Evolutionary conservation across 2,113 vertebrate species (phyloP), one percentile per base, ranked within the genome.

Genomic region (Myocastor coypus): DNA sequence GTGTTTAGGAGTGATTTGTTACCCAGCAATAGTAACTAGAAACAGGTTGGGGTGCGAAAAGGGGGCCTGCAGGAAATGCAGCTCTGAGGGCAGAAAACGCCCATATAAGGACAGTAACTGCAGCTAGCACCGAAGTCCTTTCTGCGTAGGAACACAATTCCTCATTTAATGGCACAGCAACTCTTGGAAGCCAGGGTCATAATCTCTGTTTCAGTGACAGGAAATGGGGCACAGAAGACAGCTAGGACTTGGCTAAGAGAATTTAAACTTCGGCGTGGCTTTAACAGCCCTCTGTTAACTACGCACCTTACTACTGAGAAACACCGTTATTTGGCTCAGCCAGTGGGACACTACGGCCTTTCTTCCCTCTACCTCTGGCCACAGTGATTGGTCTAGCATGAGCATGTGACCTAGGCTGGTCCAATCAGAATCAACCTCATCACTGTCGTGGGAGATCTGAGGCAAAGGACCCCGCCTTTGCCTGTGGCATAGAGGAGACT

Each of bases 351-450:
- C 34, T 42, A 42, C 1, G 20, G 28, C 28, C 11, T 20, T 34
- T 24, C 3, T 68, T 6, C 11, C 46, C 68, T 10, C 0, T 3
- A 26, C 19, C 50, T 28, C 32, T 7, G 37, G 7, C 30, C 83
- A 90, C 69, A 61, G 40, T 75, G 86, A 94, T 91, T 83, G 92
- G n/a, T 71, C 66, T 80, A 68, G 81, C 4, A 6, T 5, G 3
- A 22, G 6, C 83, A 81, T 16, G 87, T 85, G 94, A 63, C 42
- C 34, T 63, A 8, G 1, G 50, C 5, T 55, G 20, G 34, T 32
- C 69, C 94, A 94, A n/a, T 96, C 69, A 93, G 57, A 87, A 30
- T 26, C 59, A 40, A 50, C 9, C 83, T 93, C 5, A 14, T 42
- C 68, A 81, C 28, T 83, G 57, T 0, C 28, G 17, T 8, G 14